Evolutionary conservation across 2,113 vertebrate genomes (phyloP).

Genomic region (Scophthalmus maximus): DNA sequence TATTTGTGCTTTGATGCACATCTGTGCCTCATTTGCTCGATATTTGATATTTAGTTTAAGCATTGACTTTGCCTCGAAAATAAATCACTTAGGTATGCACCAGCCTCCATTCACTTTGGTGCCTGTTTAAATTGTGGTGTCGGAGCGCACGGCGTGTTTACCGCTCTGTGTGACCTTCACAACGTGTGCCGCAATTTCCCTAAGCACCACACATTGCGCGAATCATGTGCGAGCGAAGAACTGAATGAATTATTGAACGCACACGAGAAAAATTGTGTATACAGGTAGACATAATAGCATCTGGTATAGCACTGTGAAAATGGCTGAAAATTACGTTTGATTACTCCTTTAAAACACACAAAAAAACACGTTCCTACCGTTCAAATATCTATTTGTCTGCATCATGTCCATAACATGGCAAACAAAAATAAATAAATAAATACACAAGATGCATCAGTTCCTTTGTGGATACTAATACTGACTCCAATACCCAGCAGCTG

Average conservation of each 20-base stretch:
- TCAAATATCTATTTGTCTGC: neutral
- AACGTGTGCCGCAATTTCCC: slow-evolving; percentile 60
- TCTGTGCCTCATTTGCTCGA: no score
- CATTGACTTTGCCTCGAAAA: no score
- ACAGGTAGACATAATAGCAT: slow-evolving; percentile 1
- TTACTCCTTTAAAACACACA: neutral
- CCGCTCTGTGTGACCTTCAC: slow-evolving; percentile 57
- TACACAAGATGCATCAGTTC: neutral
- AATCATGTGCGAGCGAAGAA: slow-evolving; percentile 60
- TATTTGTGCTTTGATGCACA: no score
- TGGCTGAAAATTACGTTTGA: neutral
- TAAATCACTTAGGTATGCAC: no score
- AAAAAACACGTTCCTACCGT: neutral
- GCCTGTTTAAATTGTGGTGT: slow-evolving; percentile 44
- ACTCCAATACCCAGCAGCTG: neutral
- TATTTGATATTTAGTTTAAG: no score
- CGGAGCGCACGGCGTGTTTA: slow-evolving; percentile 45
- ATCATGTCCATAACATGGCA: neutral
- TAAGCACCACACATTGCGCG: slow-evolving; percentile 45
- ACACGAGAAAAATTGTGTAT: slow-evolving; percentile 9
- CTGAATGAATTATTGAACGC: slow-evolving; percentile 49
- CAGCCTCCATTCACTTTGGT: neutral
- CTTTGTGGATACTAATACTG: no score
- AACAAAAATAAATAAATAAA: neutral
- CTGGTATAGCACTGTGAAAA: neutral